Base-by-base conservation (phyloP, 2,113 vertebrate species). In the Hyperopisus bebe region DNA sequence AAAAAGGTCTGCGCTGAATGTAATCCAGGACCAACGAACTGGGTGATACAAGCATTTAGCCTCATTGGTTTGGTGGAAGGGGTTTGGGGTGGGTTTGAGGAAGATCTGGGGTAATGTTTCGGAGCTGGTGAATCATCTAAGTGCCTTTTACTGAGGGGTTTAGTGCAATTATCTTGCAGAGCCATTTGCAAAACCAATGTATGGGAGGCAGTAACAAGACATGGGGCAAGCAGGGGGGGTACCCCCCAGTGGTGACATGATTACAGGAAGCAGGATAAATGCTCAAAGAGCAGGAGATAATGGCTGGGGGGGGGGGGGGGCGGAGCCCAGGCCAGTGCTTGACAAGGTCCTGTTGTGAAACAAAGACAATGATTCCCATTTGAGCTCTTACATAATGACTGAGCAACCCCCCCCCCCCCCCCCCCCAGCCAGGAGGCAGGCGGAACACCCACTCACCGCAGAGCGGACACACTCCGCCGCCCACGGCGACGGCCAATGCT, bases 61-160 rank as follows among this genome's bases (percentile, higher is more conserved):
- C 19, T n/a, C 82, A n/a, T 9, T 84, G 21, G 80, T 21, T n/a
- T 46, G 51, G 24, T 77, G 39, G 77, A 19, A 82, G 87, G 74
- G 48, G 50, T 85, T 48, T 86, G 53, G 62, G 24, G 7, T 83
- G 55, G 47, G 48, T 83, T 46, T 87, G 50, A 35, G 31, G 13
- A 19, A 42, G 35, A 42, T 77, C 17, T 19, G 35, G 74, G 74
- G 17, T n/a, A 48, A 86, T n/a, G 47, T 42, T 86, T 27, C 86
- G 86, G 80, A 53, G 87, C 87, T 55, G 89, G 90, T 92, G 91
- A 92, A 89, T 93, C 92, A 93, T 91, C 90, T 90, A 91, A 91
- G 90, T 91, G 88, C 89, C 90, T 91, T 89, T 87, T 58, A 90
- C 87, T 74, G 90, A 92, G 86, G 90, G 74, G 62, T 42, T 46